phyloP scores from a whole-genome alignment of 2,888 invertebrate genomes.

The Philereme transversata region DNA sequence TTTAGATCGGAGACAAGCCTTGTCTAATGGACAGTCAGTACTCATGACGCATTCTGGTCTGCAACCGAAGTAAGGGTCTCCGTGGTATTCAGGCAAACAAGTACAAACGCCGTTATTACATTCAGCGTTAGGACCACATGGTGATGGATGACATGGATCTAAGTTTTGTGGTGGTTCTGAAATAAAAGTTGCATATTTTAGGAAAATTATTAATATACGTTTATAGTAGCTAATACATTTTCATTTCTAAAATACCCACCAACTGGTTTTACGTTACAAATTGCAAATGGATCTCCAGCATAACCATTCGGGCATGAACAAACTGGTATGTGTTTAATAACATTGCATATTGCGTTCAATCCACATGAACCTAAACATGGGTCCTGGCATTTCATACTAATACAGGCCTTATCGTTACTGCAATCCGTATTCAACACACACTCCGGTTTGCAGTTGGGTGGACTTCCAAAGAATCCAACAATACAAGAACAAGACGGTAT shows the following conservation, averaged over 20 bases:
- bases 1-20: constrained; percentile 90
- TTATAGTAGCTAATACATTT: not conserved
- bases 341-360: constrained; percentile 87
- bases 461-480: constrained; percentile 86
- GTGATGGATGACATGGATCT: constrained; percentile 89
- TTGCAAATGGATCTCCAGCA: constrained; percentile 90
- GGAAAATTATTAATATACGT: not conserved
- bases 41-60: constrained; percentile 92
- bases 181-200: constrained; percentile 34
- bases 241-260: constrained; percentile 49
- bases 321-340: constrained; percentile 89
- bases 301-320: constrained; percentile 86
- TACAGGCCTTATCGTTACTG: constrained; percentile 88
- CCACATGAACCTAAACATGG: constrained; percentile 93
- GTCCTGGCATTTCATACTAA: constrained; percentile 89
- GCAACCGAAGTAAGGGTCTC: constrained; percentile 91
- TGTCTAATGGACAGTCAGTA: constrained; percentile 90
- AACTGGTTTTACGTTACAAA: constrained; percentile 84
- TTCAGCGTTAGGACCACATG: constrained; percentile 91
- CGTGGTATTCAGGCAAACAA: constrained; percentile 90
- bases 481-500: constrained; percentile 87
- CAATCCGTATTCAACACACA: constrained; percentile 91
- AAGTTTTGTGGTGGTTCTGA: constrained; percentile 62
- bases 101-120: constrained; percentile 90
- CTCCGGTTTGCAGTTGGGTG: constrained; percentile 90